phyloP scores from a whole-genome alignment of 1,140 invertebrate species.

The Calliphora vicina region DNA sequence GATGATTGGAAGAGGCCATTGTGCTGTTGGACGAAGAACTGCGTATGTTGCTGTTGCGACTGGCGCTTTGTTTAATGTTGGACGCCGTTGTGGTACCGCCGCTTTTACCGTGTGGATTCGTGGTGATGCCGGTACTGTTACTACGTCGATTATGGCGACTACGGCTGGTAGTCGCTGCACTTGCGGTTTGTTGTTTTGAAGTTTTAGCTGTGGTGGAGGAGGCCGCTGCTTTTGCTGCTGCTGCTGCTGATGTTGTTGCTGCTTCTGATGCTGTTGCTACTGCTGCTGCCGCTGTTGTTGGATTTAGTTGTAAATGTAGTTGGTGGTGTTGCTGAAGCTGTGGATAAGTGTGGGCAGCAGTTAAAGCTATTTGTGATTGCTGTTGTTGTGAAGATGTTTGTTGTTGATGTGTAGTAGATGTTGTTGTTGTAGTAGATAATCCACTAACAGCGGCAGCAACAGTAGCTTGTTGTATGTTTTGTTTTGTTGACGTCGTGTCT shows the following conservation, averaged over 20 bases:
- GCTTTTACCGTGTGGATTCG: constrained; percentile 59
- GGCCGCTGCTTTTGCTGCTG: constrained; percentile 31
- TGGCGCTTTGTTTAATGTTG: constrained; percentile 59
- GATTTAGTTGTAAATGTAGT: constrained; percentile 51
- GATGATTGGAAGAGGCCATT: constrained; percentile 65
- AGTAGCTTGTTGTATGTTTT: constrained; percentile 10
- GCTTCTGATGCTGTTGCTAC: constrained; percentile 41
- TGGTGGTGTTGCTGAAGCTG: constrained; percentile 58
- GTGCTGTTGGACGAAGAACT: constrained; percentile 63
- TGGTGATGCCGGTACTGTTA: constrained; percentile 56
- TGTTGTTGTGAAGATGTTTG: constrained; percentile 16
- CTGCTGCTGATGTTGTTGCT: constrained; percentile 37
- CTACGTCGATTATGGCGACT: constrained; percentile 51
- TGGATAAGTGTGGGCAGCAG: constrained; percentile 40
- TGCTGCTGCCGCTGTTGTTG: constrained; percentile 37
- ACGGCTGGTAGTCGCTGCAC: constrained; percentile 27
- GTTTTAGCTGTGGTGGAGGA: constrained; percentile 31
- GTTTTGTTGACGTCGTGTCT: constrained; percentile 20
- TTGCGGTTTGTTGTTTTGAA: background rate
- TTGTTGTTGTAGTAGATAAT: constrained; percentile 18
- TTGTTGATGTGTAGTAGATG: background rate
- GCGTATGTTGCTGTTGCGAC: constrained; percentile 62
- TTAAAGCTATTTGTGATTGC: constrained; percentile 28
- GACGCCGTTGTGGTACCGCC: constrained; percentile 18
- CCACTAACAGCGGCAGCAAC: constrained; percentile 34